Percentiles rank a stretch among this genome's conserved stretches.
phyloP scores from a whole-genome alignment of 2,888 invertebrate genomes.

The Tridacna crocea region DNA sequence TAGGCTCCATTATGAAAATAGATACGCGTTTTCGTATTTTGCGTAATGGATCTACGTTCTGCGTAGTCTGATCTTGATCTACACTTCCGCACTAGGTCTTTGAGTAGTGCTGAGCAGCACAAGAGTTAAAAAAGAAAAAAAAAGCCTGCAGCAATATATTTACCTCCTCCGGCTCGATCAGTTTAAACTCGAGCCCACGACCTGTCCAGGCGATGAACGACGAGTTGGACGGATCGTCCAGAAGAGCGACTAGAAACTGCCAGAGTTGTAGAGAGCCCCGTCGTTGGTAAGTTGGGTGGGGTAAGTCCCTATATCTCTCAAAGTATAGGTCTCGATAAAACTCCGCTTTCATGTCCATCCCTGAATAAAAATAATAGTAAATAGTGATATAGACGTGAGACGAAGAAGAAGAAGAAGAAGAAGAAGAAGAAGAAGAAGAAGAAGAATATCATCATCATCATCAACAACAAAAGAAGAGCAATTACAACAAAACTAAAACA shows the following conservation, averaged over 20 bases:
- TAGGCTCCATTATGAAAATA: too few relatives aligned
- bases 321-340: conserved; percentile 78
- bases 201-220: conserved; percentile 95
- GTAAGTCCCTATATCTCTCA: conserved; percentile 77
- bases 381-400: neutral
- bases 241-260: conserved; percentile 95
- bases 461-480: too few relatives aligned
- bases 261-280: conserved; percentile 88
- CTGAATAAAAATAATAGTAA: conserved; percentile 46
- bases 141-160: neutral
- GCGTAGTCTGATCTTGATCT: too few relatives aligned
- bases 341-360: conserved; percentile 79
- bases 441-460: too few relatives aligned
- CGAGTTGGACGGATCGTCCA: conserved; percentile 85
- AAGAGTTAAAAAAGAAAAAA: too few relatives aligned
- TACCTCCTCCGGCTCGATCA: conserved; percentile 97
- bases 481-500: too few relatives aligned
- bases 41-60: too few relatives aligned
- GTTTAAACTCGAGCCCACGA: conserved; percentile 96
- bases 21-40: too few relatives aligned
- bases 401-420: too few relatives aligned
- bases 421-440: too few relatives aligned
- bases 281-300: conserved; percentile 81
- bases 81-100: too few relatives aligned
- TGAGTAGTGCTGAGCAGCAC: too few relatives aligned